Conservation (phyloP, 2,113 vertebrate genomes). For the Myrmophylax atrothorax region DNA sequence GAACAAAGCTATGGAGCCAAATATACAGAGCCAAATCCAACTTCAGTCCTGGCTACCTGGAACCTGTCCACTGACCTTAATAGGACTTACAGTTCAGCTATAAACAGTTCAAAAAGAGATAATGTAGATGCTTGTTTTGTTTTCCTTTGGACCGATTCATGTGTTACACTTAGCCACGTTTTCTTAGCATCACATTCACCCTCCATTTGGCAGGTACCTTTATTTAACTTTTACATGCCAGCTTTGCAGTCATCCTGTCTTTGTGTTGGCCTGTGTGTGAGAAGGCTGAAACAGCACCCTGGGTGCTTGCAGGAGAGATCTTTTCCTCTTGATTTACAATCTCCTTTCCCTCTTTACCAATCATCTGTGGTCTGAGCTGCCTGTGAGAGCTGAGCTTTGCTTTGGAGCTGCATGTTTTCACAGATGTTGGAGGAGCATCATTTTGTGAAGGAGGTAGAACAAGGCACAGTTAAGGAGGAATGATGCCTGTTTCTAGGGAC, state of each 20-base stretch:
- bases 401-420: not conserved
- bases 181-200: not conserved
- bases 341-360: not conserved
- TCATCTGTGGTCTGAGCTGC: not conserved
- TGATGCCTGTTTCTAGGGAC: not conserved
- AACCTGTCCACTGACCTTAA: constrained; percentile 20
- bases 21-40: not conserved
- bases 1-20: not conserved
- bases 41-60: not conserved
- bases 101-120: constrained; percentile 19
- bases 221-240: constrained; percentile 46
- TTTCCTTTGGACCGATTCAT: not conserved
- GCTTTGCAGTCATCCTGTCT: not conserved
- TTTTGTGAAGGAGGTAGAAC: not conserved
- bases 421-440: accelerated
- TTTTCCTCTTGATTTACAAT: not conserved
- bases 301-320: not conserved
- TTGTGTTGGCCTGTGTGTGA: not conserved
- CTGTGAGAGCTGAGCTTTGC: not conserved
- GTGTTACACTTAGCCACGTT: not conserved
- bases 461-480: not conserved
- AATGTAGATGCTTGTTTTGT: not conserved
- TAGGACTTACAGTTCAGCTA: not conserved
- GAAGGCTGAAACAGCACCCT: not conserved
- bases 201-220: not conserved